These are phyloP conservation scores for Lasioglossum villosulum DNA, from an alignment of 2,888 invertebrate genomes.

Conservation along the genomic window DNA sequence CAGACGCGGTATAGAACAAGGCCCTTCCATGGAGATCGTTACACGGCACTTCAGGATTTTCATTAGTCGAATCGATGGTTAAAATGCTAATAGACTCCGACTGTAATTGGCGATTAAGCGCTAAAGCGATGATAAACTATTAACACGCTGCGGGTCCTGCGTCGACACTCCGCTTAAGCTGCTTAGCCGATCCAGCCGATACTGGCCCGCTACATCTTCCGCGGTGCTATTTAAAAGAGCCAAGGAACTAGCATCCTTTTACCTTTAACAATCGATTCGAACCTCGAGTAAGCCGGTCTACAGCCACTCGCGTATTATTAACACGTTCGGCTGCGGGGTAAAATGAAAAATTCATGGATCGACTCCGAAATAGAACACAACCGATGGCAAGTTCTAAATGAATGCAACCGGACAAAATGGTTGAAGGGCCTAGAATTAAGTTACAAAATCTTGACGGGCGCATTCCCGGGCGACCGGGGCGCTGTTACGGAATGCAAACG, in stretches of 20 bases:
- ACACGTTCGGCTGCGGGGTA: background rate
- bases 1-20: too few species aligned
- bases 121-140: slow-evolving; percentile 45
- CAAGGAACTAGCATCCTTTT: background rate
- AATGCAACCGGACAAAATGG: background rate
- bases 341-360: background rate
- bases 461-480: background rate
- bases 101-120: slow-evolving; percentile 43
- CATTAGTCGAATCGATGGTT: slow-evolving; percentile 26
- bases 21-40: background rate
- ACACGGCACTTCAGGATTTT: slow-evolving; percentile 25
- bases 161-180: slow-evolving; percentile 17
- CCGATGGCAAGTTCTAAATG: background rate
- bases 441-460: slow-evolving; percentile 1
- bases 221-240: background rate
- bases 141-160: slow-evolving; percentile 15
- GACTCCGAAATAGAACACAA: background rate
- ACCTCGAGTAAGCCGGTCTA: background rate
- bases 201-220: background rate
- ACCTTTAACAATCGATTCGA: background rate
- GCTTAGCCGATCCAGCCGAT: slow-evolving; percentile 18
- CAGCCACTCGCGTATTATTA: background rate
- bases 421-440: background rate
- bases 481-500: slow-evolving; percentile 3
- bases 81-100: slow-evolving; percentile 35